phyloP scores from a whole-genome alignment of 2,113 vertebrate species.

The Syngnathus typhle region DNA sequence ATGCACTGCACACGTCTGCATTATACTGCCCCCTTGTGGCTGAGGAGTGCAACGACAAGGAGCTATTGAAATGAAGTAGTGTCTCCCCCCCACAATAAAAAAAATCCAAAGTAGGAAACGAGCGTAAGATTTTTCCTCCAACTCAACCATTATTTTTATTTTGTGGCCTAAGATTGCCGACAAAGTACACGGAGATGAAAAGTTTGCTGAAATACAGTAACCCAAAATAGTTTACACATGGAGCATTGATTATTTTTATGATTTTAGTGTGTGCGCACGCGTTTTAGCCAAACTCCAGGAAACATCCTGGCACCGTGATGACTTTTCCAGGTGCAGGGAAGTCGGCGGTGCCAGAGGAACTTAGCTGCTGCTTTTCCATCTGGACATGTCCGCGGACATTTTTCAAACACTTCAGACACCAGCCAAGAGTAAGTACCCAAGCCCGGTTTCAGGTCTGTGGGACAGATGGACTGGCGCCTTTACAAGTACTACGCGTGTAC shows the following conservation, averaged over 20 bases:
- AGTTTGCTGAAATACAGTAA: not conserved
- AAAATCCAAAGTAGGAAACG: no score
- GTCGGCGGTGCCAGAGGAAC: constrained; percentile 10
- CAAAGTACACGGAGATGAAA: not conserved
- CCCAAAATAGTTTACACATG: not conserved
- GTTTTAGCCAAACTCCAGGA: constrained; percentile 27
- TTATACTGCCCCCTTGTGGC: not conserved
- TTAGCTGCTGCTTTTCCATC: not conserved
- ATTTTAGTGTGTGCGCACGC: constrained; percentile 21
- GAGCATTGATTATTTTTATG: not conserved
- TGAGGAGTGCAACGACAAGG: not conserved
- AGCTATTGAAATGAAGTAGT: no score
- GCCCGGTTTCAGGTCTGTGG: not conserved
- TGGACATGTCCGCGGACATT: not conserved
- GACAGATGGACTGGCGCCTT: not conserved
- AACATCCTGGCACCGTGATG: constrained; percentile 29
- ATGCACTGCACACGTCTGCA: not conserved
- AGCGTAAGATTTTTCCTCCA: no score
- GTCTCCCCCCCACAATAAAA: no score
- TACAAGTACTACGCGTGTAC: no score
- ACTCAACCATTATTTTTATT: not conserved
- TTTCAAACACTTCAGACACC: not conserved
- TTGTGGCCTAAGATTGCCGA: not conserved
- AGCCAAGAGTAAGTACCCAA: not conserved
- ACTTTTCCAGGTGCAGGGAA: constrained; percentile 41